Conservation (phyloP, 2,113 vertebrate species). For the Aleadryas rufinucha region DNA sequence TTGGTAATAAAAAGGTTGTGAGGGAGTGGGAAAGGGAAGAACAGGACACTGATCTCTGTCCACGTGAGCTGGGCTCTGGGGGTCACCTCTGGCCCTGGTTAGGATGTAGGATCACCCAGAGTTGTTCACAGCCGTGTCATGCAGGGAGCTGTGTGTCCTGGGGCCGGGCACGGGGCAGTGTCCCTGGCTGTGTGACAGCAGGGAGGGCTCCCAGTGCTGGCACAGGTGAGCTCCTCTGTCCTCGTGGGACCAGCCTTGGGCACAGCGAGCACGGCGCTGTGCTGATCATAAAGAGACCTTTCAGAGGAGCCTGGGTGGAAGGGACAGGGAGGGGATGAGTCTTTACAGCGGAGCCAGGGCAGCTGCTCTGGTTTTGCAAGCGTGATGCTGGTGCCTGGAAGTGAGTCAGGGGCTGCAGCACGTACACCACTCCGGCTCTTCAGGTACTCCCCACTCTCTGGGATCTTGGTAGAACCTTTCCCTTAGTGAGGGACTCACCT, state of each 20-base stretch:
- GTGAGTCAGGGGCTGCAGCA: neutral
- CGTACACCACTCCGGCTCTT: accelerated
- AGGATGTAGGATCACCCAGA: neutral
- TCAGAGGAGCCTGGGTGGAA: neutral
- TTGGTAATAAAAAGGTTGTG: neutral
- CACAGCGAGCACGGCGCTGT: neutral
- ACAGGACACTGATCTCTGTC: neutral
- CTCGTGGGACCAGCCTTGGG: neutral
- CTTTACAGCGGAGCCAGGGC: neutral
- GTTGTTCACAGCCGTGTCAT: neutral
- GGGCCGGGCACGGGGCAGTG: neutral
- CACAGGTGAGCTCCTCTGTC: neutral
- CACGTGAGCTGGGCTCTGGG: neutral
- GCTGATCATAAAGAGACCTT: neutral
- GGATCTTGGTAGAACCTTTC: neutral
- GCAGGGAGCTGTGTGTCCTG: neutral
- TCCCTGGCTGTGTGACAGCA: neutral
- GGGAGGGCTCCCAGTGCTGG: neutral
- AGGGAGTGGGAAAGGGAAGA: neutral
- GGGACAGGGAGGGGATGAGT: neutral
- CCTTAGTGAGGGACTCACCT: neutral
- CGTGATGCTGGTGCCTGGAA: neutral
- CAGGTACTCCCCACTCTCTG: neutral
- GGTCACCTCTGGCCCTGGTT: neutral
- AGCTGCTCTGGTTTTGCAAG: neutral